These are phyloP conservation scores for Meteorus colon DNA, from an alignment of 2,888 invertebrate species.

Conservation along the genomic window DNA sequence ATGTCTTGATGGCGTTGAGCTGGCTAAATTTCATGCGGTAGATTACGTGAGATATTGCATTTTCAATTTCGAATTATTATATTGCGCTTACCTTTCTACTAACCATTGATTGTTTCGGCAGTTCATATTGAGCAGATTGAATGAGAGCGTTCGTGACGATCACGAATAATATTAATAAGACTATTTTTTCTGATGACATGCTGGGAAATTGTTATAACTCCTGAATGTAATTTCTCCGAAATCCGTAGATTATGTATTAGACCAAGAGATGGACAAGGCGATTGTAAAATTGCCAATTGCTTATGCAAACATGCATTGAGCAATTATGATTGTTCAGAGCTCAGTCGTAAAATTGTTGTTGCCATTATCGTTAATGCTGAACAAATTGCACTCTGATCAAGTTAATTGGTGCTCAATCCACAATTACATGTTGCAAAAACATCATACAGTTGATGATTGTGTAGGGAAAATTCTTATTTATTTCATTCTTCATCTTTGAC, in stretches of 20 bases:
- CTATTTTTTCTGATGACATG: conserved; percentile 6
- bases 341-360: neutral
- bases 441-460: conserved; percentile 11
- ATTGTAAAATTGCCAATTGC: neutral
- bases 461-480: neutral
- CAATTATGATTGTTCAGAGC: neutral
- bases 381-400: neutral
- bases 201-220: neutral
- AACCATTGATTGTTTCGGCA: neutral
- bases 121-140: neutral
- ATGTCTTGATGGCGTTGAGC: conserved; percentile 15
- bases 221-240: neutral
- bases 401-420: neutral
- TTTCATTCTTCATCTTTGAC: neutral
- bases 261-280: neutral
- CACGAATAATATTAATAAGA: conserved; percentile 9
- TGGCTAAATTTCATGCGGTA: neutral
- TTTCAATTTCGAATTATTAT: neutral
- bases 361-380: neutral
- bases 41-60: neutral
- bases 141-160: neutral
- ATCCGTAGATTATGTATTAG: neutral
- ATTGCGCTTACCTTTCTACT: neutral
- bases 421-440: neutral
- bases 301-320: neutral